These are phyloP conservation scores for Oxyura jamaicensis DNA, from an alignment of 2,113 vertebrate genomes.

Conservation along the genomic window DNA sequence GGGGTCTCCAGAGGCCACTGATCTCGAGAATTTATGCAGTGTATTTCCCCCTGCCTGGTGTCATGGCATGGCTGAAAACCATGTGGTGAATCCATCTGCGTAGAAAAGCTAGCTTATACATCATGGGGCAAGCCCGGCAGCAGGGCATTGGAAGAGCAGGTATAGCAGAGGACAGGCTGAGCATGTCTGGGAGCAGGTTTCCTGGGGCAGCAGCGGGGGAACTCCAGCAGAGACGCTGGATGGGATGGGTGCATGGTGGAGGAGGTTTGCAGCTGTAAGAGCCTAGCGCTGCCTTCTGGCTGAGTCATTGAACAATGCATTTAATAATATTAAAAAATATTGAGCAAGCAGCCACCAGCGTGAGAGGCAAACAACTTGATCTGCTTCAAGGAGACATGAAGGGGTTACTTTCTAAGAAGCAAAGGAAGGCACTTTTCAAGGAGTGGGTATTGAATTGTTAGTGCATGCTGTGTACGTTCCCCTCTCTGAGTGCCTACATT, in stretches of 20 bases:
- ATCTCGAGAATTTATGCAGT: not conserved
- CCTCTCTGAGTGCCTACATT: no score
- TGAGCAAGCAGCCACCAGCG: not conserved
- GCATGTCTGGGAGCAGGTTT: not conserved
- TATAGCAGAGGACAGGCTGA: not conserved
- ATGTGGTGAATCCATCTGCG: not conserved
- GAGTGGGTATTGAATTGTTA: no score
- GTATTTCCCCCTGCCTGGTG: not conserved
- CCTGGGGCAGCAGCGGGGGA: rapidly evolving
- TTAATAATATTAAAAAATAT: not conserved
- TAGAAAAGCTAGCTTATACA: not conserved
- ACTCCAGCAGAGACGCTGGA: not conserved
- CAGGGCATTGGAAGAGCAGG: not conserved
- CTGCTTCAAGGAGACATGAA: not conserved
- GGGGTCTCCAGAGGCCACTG: not conserved
- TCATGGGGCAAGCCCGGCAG: not conserved
- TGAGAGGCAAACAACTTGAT: not conserved
- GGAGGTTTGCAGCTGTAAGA: not conserved
- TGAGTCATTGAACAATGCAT: no score
- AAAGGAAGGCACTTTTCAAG: not conserved
- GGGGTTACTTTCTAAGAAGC: not conserved
- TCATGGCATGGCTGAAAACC: not conserved
- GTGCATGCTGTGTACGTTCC: no score
- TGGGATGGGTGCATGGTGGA: not conserved
- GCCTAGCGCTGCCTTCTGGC: not conserved